Evolutionary conservation across 1,140 invertebrate genomes (phyloP).

Genomic region (Cataglyphis hispanica): DNA sequence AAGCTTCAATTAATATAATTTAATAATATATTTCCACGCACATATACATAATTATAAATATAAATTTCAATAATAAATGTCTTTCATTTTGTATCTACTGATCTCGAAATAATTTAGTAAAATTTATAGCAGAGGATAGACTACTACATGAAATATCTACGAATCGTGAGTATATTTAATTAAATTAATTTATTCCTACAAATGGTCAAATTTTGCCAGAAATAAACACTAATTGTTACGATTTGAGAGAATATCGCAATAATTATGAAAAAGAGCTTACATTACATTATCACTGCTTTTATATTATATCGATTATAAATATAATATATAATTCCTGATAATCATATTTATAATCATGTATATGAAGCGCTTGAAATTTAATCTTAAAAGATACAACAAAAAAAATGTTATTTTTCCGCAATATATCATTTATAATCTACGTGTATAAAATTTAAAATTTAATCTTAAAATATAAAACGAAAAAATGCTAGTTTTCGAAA

Average conservation of each 20-base stretch:
- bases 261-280: not conserved
- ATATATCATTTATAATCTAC: not conserved
- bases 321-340: too few species aligned
- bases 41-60: not conserved
- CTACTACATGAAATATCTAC: conserved; percentile 26
- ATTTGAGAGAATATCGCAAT: conserved; percentile 3
- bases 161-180: conserved; percentile 15
- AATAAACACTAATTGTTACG: not conserved
- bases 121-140: not conserved
- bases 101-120: conserved; percentile 16
- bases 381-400: too few species aligned
- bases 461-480: not conserved
- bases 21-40: not conserved
- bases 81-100: not conserved
- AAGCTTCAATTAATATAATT: not conserved
- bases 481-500: not conserved
- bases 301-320: not conserved
- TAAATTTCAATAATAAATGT: not conserved
- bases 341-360: not conserved
- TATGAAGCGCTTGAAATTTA: not conserved
- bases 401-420: too few species aligned
- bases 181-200: conserved; percentile 26
- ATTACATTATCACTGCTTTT: not conserved
- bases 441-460: too few species aligned
- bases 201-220: conserved; percentile 4